phyloP scores from a whole-genome alignment of 2,797 vertebrate species.

The Taeniopygia guttata region DNA sequence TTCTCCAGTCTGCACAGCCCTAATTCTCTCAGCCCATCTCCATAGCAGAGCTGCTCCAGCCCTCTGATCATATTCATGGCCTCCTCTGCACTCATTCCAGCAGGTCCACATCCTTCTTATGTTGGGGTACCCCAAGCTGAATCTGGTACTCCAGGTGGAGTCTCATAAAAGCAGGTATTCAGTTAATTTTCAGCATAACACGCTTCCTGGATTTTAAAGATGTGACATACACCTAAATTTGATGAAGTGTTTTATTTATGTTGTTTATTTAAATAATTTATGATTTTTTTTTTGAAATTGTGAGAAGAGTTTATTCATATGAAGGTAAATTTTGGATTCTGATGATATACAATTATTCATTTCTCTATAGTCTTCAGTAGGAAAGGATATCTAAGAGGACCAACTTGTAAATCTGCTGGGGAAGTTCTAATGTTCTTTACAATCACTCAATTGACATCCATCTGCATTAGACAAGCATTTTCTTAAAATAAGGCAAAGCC shows the following conservation, averaged over 20 bases:
- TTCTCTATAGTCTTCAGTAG: background rate
- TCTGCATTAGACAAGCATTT: background rate
- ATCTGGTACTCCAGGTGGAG: background rate
- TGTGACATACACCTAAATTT: background rate
- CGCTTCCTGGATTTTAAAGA: background rate
- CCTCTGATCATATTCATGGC: background rate
- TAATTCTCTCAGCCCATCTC: background rate
- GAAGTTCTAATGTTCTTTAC: background rate
- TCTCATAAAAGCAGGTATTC: background rate
- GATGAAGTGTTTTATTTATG: background rate
- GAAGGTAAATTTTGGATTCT: background rate
- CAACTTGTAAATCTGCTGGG: background rate
- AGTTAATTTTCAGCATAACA: background rate
- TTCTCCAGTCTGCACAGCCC: background rate
- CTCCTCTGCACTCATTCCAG: background rate
- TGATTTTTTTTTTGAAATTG: background rate
- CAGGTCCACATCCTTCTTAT: background rate
- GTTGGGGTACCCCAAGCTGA: background rate
- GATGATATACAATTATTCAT: background rate
- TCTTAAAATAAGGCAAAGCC: background rate
- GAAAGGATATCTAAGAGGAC: background rate
- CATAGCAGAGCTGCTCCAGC: background rate
- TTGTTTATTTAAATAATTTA: background rate
- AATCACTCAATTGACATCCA: background rate
- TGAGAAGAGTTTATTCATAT: background rate